phyloP scores from a whole-genome alignment of 1,140 invertebrate species.

The Panulirus ornatus region DNA sequence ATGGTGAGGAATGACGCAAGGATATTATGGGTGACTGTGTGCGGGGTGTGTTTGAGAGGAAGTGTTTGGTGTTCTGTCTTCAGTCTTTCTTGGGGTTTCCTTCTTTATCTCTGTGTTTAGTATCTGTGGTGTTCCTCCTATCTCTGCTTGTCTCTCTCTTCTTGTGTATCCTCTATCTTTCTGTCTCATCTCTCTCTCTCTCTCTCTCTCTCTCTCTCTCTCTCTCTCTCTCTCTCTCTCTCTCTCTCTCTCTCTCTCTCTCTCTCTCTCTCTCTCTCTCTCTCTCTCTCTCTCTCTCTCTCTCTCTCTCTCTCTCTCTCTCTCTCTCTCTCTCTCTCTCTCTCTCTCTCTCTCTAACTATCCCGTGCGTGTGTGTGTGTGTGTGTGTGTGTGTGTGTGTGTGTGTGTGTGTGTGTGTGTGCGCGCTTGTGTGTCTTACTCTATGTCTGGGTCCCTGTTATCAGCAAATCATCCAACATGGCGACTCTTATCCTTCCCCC shows the following conservation, averaged over 20 bases:
- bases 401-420: too few species aligned
- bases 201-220: background rate
- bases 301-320: background rate
- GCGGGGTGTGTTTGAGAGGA: too few species aligned
- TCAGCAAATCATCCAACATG: too few species aligned
- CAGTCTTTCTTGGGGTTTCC: too few species aligned
- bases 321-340: constrained; percentile 16
- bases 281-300: background rate
- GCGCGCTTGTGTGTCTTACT: too few species aligned
- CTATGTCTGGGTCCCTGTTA: background rate
- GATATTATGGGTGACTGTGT: too few species aligned
- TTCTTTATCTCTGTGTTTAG: background rate
- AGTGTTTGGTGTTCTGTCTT: too few species aligned
- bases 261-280: background rate
- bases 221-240: background rate
- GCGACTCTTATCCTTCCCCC: too few species aligned
- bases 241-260: background rate
- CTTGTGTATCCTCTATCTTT: too few species aligned
- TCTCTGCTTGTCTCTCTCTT: background rate
- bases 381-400: too few species aligned
- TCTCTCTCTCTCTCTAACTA: constrained; percentile 2
- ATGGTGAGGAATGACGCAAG: too few species aligned
- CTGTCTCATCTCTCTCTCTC: background rate
- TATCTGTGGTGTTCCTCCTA: background rate
- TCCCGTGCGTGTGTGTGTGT: background rate